Conservation (phyloP, 2,113 vertebrate genomes). For the Pygoscelis antarcticus region DNA sequence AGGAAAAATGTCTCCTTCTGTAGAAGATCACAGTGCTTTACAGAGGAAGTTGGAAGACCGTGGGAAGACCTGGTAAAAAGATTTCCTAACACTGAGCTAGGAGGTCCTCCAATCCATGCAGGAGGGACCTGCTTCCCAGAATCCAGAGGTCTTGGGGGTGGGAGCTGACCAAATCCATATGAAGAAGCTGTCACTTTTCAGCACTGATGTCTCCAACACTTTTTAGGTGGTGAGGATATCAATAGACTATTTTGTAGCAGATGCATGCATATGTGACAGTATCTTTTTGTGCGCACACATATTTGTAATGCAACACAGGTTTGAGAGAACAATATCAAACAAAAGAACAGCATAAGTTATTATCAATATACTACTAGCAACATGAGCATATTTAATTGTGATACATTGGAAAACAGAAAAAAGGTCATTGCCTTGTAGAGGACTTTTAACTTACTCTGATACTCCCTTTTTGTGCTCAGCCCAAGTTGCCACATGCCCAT, state of each 20-base stretch:
- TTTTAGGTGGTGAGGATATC: neutral
- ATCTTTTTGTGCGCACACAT: rapidly evolving
- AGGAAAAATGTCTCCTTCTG: neutral
- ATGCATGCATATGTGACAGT: rapidly evolving
- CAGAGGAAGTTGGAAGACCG: neutral
- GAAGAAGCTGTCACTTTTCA: neutral
- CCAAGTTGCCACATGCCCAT: neutral
- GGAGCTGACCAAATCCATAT: neutral
- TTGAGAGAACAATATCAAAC: neutral
- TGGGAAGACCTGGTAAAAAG: neutral
- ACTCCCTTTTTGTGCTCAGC: neutral
- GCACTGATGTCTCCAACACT: neutral
- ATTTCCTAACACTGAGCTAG: neutral
- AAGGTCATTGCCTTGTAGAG: neutral
- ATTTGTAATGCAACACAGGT: neutral
- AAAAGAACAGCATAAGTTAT: neutral
- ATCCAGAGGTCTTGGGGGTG: neutral
- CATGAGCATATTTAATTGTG: neutral
- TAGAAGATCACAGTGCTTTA: neutral
- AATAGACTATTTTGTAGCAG: neutral
- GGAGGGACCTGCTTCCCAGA: neutral
- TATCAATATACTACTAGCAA: neutral
- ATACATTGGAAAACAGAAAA: neutral
- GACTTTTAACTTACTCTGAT: neutral
- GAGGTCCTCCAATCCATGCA: neutral